Percentiles rank a stretch among this genome's conserved stretches.
Conservation (phyloP, 1,140 invertebrate genomes). For the Epicauta chinensis region DNA sequence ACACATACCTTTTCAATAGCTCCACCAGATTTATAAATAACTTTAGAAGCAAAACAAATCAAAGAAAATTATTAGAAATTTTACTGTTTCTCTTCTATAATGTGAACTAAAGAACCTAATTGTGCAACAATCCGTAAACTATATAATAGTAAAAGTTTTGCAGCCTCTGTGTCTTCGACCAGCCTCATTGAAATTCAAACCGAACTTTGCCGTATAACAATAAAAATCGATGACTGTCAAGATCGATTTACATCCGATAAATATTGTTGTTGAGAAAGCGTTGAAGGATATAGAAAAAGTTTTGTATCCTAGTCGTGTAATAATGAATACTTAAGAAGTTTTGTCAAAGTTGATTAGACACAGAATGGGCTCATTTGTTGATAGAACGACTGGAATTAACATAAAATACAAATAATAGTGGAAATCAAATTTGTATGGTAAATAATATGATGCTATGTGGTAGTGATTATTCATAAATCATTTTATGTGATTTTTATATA, state of each 20-base stretch:
- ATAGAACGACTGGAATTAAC: too few relatives aligned
- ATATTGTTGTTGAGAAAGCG: background rate
- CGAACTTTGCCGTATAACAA: constrained; percentile 32
- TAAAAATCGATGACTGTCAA: constrained; percentile 33
- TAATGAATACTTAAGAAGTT: too few relatives aligned
- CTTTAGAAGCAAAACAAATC: too few relatives aligned
- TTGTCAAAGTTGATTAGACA: too few relatives aligned
- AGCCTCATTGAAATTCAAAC: constrained; percentile 30
- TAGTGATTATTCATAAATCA: too few relatives aligned
- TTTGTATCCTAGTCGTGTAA: too few relatives aligned
- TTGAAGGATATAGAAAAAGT: too few relatives aligned
- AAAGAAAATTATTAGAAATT: background rate
- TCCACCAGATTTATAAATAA: background rate
- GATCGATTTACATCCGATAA: constrained; percentile 28
- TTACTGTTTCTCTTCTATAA: background rate
- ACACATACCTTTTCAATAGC: background rate
- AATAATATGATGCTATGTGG: too few relatives aligned
- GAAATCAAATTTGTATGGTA: too few relatives aligned
- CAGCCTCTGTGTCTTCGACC: constrained; percentile 1
- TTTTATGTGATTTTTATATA: too few relatives aligned
- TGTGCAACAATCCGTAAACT: constrained; percentile 17
- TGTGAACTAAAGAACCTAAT: constrained; percentile 4
- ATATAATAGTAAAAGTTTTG: constrained; percentile 17
- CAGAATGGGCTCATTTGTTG: too few relatives aligned
- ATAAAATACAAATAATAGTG: too few relatives aligned